phyloP scores from a whole-genome alignment of 2,113 vertebrate species.

The Oxyruncus cristatus region DNA sequence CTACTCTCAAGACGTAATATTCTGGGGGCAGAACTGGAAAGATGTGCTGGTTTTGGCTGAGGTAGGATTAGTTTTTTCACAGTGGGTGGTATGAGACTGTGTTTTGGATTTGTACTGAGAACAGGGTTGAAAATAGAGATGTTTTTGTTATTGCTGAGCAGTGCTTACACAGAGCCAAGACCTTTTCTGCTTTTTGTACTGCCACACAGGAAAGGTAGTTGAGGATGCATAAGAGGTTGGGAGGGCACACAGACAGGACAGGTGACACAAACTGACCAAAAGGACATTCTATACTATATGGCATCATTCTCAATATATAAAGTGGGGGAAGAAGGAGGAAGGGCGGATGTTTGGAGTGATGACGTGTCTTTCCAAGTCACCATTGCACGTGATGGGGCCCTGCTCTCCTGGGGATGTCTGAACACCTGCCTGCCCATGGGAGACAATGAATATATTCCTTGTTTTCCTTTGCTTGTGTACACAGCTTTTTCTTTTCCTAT shows the following conservation, averaged over 20 bases:
- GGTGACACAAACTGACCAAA: not conserved
- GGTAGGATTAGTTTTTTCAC: not conserved
- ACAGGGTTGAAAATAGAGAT: too few relatives aligned
- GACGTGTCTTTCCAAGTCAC: not conserved
- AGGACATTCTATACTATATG: too few relatives aligned
- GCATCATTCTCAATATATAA: not conserved
- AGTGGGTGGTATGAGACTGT: not conserved
- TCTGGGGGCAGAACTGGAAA: not conserved
- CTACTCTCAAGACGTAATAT: not conserved
- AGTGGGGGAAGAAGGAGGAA: not conserved
- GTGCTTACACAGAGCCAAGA: not conserved
- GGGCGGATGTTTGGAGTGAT: not conserved
- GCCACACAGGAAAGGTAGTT: rapidly evolving
- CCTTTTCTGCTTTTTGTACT: not conserved
- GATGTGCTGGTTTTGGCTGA: not conserved
- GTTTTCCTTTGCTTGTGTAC: not conserved
- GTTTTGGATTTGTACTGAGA: not conserved
- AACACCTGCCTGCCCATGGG: not conserved
- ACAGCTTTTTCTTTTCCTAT: not conserved
- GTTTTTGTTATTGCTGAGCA: not conserved
- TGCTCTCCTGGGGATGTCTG: not conserved
- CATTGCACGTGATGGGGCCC: rapidly evolving
- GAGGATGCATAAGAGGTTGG: not conserved
- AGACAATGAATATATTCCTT: not conserved
- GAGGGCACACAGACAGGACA: not conserved